Conservation (phyloP, 64 coral and sea anemone genomes). For the Astreopora myriophthalma region DNA sequence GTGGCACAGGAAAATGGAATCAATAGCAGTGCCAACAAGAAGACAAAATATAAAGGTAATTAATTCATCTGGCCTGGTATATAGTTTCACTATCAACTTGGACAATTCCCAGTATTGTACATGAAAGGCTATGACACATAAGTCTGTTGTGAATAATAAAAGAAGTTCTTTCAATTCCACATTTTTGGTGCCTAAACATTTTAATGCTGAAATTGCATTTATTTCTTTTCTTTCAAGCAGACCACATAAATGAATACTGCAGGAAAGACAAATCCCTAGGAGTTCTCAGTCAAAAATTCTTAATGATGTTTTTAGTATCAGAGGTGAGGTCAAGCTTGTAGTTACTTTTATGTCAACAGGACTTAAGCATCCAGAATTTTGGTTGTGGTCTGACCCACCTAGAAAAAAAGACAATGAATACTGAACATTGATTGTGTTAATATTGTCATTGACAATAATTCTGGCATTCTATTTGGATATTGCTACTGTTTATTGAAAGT, state of each 20-base stretch:
- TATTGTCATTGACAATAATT: no score
- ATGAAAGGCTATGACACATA: no score
- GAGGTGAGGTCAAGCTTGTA: slow-evolving; percentile 63
- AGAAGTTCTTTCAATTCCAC: no score
- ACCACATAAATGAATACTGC: slow-evolving; percentile 76
- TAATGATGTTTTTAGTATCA: slow-evolving; percentile 99
- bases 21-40: background rate
- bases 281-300: slow-evolving; percentile 97
- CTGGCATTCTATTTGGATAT: no score
- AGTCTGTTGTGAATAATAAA: no score
- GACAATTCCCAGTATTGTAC: no score
- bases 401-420: no score
- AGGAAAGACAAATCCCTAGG: slow-evolving; percentile 98
- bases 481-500: background rate
- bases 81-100: no score
- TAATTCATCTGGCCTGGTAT: background rate
- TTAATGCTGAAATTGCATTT: background rate
- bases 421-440: no score
- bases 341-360: background rate
- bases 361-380: background rate
- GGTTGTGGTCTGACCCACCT: no score
- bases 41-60: slow-evolving; percentile 29
- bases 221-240: slow-evolving; percentile 20
- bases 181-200: no score
- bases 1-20: background rate